Evolutionary conservation across 2,888 invertebrate genomes (phyloP).

Genomic region (Oxyteleia sp.): DNA sequence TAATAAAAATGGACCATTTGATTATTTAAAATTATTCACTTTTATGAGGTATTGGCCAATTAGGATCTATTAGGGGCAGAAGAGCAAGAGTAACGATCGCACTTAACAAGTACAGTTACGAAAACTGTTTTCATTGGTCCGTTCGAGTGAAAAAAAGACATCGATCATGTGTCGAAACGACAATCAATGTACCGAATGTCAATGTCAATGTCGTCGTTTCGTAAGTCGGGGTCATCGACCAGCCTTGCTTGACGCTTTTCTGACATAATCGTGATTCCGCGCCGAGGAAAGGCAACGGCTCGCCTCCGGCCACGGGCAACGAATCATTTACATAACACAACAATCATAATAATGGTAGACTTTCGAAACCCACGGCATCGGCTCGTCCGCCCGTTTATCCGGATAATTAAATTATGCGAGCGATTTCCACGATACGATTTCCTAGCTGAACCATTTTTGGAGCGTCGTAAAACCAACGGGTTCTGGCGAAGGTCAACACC

Average conservation of each 20-base stretch:
- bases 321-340: constrained; percentile 67
- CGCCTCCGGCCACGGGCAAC: constrained; percentile 37
- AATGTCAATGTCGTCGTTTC: constrained; percentile 73
- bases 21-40: background rate
- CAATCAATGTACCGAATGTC: constrained; percentile 29
- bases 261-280: no score
- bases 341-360: constrained; percentile 53
- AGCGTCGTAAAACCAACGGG: constrained; percentile 43
- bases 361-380: constrained; percentile 18
- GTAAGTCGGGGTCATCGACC: constrained; percentile 81
- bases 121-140: constrained; percentile 1
- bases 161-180: constrained; percentile 44
- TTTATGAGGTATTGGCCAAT: background rate
- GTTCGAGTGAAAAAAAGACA: constrained; percentile 7
- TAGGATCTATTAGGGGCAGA: background rate
- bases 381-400: constrained; percentile 11
- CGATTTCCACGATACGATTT: constrained; percentile 50
- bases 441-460: constrained; percentile 45
- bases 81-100: background rate
- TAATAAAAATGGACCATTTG: no score
- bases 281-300: constrained; percentile 61
- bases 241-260: no score
- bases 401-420: constrained; percentile 45
- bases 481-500: constrained; percentile 50
- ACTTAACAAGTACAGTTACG: constrained; percentile 22